These are phyloP conservation scores for Drosophila gaucha DNA, from an alignment of 2,888 invertebrate genomes.

Conservation along the genomic window DNA sequence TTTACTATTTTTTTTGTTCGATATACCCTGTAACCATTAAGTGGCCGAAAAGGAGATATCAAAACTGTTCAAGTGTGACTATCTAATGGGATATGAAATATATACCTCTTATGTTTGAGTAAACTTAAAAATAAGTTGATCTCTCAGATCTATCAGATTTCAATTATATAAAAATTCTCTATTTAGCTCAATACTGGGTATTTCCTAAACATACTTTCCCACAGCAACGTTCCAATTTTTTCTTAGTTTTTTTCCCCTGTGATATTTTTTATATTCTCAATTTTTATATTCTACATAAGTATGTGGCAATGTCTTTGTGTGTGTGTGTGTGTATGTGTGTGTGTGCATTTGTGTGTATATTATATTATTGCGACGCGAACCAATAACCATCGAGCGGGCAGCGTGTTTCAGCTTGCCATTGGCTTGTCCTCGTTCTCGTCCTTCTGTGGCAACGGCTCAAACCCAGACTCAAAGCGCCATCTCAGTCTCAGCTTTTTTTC, in stretches of 20 bases:
- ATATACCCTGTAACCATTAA: slow-evolving; percentile 22
- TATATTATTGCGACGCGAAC: slow-evolving; percentile 83
- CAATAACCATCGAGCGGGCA: slow-evolving; percentile 83
- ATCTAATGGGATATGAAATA: no score
- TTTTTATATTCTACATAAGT: slow-evolving; percentile 67
- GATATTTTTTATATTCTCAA: slow-evolving; percentile 73
- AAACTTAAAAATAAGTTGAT: no score
- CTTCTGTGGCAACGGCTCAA: slow-evolving; percentile 27
- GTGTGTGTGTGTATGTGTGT: slow-evolving; percentile 13
- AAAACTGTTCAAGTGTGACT: background rate
- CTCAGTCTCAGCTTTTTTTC: slow-evolving; percentile 36
- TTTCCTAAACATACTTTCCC: background rate
- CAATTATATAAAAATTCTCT: no score
- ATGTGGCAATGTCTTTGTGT: slow-evolving; percentile 15
- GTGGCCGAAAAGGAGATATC: no score
- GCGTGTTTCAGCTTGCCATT: slow-evolving; percentile 80
- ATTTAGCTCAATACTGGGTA: slow-evolving; percentile 1
- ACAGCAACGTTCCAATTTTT: background rate
- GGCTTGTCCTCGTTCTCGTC: slow-evolving; percentile 56
- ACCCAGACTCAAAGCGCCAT: slow-evolving; percentile 34
- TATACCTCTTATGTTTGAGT: no score
- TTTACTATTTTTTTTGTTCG: slow-evolving; percentile 36
- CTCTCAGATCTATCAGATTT: no score
- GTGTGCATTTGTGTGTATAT: slow-evolving; percentile 61
- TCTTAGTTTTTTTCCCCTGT: slow-evolving; percentile 26